Base-by-base conservation (phyloP, 2,113 vertebrate genomes). In the Cinclus cinclus region DNA sequence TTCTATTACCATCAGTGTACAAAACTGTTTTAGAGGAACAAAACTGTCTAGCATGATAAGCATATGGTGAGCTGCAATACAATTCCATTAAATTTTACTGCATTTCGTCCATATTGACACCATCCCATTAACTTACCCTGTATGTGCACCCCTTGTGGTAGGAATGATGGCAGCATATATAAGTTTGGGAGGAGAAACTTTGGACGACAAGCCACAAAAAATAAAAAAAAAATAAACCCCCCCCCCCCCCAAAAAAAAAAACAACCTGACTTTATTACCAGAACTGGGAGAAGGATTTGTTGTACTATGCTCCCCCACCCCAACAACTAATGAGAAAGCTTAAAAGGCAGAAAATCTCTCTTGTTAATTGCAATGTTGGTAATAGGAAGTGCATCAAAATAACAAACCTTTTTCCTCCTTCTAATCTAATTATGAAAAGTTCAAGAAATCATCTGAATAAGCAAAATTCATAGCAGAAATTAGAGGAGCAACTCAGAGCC, bases 341-440 rank as follows among this genome's bases (percentile, higher is more conserved):
- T 93, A 93, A 92, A 87, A 94, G 68, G 68, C 67, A 94, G 60
- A 87, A 89, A 93, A 89, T 81, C 15, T 69, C 59, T 85, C 47
- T 35, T 5, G 2, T 33, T 92, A 92, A 93, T 94, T 92, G 63
- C 47, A 82, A 31, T 87, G 42, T 53, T 75, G 31, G 33, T 52
- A 90, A 76, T 80, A 76, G 76, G 47, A 93, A 88, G 7, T 23
- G 11, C 37, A 60, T 90, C 44, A 87, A 70, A 95, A 68, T 59
- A 71, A 79, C 15, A 17, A 58, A 80, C 9, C 10, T 74, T 89
- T 74, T 30, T 37, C 22, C 52, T 89, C 53, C 60, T 77, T 68
- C 37, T 65, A 83, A 82, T 76, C 67, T 91, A 83, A 93, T 90
- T 92, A 94, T 15, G 31, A 91, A 83, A 94, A 92, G 69, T 88